Conservation (phyloP, 2,797 vertebrate genomes). For the Alosa sapidissima region DNA sequence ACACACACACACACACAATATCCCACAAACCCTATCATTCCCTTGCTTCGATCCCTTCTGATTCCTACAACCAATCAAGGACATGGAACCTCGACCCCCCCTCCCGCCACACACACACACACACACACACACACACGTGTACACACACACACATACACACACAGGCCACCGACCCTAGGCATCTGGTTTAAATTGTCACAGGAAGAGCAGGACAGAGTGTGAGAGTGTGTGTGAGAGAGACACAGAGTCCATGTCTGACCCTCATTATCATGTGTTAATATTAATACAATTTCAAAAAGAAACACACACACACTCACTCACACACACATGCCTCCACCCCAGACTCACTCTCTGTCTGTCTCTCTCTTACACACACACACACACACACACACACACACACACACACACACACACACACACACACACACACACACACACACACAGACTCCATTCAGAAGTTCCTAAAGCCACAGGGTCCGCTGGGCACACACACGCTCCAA, state of each 20-base stretch:
- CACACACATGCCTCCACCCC: neutral
- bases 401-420: neutral
- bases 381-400: conserved; percentile 6
- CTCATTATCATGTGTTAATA: conserved; percentile 86
- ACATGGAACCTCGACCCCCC: conserved; percentile 23
- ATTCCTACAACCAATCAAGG: conserved; percentile 38
- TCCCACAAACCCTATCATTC: conserved; percentile 72
- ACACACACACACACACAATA: conserved; percentile 41
- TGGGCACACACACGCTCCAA: conserved; percentile 5
- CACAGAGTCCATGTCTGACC: conserved; percentile 77
- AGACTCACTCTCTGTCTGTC: neutral
- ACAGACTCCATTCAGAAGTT: conserved; percentile 24
- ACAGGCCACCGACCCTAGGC: conserved; percentile 71
- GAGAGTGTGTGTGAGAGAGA: conserved; percentile 59
- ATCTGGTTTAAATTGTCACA: conserved; percentile 84
- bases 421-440: conserved; percentile 15
- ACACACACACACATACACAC: conserved; percentile 57
- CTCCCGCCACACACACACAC: neutral
- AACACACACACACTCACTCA: conserved; percentile 66
- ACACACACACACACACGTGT: conserved; percentile 36
- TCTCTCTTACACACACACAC: neutral
- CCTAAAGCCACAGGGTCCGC: neutral
- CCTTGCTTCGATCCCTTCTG: conserved; percentile 65
- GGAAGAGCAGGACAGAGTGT: conserved; percentile 64
- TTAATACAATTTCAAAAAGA: conserved; percentile 76